Evolutionary conservation across 2,888 invertebrate genomes (phyloP), one percentile per base, ranked within the genome.

Genomic region (Sinotaia quadrata): DNA sequence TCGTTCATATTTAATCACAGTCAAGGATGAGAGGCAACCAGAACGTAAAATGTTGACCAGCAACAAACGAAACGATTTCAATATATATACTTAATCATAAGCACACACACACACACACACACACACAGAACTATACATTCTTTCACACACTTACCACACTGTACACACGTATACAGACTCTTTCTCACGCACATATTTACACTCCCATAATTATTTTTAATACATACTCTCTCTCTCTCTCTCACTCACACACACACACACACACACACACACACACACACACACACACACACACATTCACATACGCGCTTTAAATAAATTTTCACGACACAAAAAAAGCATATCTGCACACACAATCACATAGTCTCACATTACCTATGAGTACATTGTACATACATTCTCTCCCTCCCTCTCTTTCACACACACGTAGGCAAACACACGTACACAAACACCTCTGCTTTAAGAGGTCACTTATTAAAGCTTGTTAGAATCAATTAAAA

Each of bases 21-120:
- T n/a, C n/a, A n/a, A n/a, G n/a, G n/a, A n/a, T n/a, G n/a, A n/a
- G n/a, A n/a, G n/a, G n/a, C n/a, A n/a, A n/a, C n/a, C n/a, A n/a
- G n/a, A n/a, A n/a, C n/a, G n/a, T n/a, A n/a, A n/a, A n/a, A n/a
- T n/a, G n/a, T n/a, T n/a, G n/a, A n/a, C n/a, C n/a, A n/a, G n/a
- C n/a, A n/a, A n/a, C n/a, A n/a, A n/a, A n/a, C n/a, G n/a, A n/a
- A n/a, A n/a, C n/a, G n/a, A n/a, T n/a, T n/a, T n/a, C n/a, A n/a
- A n/a, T n/a, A 52, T 31, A 24, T 31, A 52, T 31, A 24, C 52
- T 29, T 31, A 24, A 27, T 29, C 52, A 24, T 31, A 52, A 27
- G 29, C 52, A 52, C 52, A 24, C 52, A 52, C 52, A 24, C 52
- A 52, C 52, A 24, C 52, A 52, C 52, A 21, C 52, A 52, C 52